A percentile compares a stretch with the other conserved stretches of the same genome.
phyloP scores from a whole-genome alignment of 2,888 invertebrate species.

The Mythimna lalbum region DNA sequence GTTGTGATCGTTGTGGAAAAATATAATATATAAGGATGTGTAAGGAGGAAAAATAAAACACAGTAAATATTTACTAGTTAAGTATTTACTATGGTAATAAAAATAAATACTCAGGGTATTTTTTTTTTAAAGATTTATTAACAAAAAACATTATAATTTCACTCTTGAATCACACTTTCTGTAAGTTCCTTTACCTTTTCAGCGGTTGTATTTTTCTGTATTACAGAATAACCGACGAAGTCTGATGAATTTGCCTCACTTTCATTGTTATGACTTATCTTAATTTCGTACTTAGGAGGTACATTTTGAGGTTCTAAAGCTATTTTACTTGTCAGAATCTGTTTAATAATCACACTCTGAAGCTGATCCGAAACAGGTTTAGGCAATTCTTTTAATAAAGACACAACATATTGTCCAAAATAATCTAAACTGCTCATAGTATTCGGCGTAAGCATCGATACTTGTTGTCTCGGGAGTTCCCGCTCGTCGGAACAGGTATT shows the following conservation, averaged over 20 bases:
- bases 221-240: conserved; percentile 1
- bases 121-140: no score
- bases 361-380: conserved; percentile 66
- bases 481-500: conserved; percentile 14
- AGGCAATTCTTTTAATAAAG: conserved; percentile 72
- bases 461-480: not conserved
- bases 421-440: conserved; percentile 63
- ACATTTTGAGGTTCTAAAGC: conserved; percentile 8
- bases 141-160: not conserved
- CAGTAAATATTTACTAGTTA: not conserved
- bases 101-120: no score
- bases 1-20: not conserved
- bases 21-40: conserved; percentile 4
- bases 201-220: not conserved
- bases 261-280: not conserved
- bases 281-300: not conserved
- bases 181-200: not conserved
- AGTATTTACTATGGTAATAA: no score
- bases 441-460: not conserved
- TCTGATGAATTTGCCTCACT: not conserved
- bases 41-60: no score
- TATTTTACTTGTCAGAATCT: conserved; percentile 51
- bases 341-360: conserved; percentile 72
- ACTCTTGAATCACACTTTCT: conserved; percentile 2
- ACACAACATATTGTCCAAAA: conserved; percentile 71